These are phyloP conservation scores for Sebastes iracundus DNA, from an alignment of 2,797 vertebrate species.

Conservation along the genomic window DNA sequence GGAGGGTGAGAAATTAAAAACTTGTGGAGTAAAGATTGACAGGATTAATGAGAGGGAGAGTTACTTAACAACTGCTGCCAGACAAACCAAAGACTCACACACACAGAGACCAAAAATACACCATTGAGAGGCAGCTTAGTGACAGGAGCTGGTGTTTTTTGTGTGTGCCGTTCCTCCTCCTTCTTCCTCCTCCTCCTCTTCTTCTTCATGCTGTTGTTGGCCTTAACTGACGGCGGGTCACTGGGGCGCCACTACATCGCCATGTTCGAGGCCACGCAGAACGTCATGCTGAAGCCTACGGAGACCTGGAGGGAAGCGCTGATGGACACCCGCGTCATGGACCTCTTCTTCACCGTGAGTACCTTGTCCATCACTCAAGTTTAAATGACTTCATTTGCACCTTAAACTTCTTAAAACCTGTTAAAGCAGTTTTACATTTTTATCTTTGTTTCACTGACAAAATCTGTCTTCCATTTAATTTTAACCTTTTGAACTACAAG, in stretches of 20 bases:
- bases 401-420: background rate
- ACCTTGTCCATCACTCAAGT: background rate
- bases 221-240: conserved; percentile 93
- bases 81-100: conserved; percentile 24
- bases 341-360: conserved; percentile 99
- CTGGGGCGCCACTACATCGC: conserved; percentile 99
- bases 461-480: background rate
- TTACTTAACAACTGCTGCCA: conserved; percentile 27
- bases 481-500: background rate
- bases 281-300: conserved; percentile 97
- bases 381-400: background rate
- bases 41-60: conserved; percentile 51
- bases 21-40: conserved; percentile 21
- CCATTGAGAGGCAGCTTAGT: conserved; percentile 45
- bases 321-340: conserved; percentile 97
- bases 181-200: conserved; percentile 53
- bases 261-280: conserved; percentile 99
- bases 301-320: conserved; percentile 98
- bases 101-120: conserved; percentile 39
- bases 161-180: conserved; percentile 48
- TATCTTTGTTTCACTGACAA: background rate
- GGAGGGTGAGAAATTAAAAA: conserved; percentile 43
- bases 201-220: conserved; percentile 88
- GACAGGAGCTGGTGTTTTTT: conserved; percentile 58
- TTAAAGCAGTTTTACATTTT: background rate